These are phyloP conservation scores for Sebastes trivittatus DNA, from an alignment of 2,797 vertebrate genomes.

Conservation along the genomic window DNA sequence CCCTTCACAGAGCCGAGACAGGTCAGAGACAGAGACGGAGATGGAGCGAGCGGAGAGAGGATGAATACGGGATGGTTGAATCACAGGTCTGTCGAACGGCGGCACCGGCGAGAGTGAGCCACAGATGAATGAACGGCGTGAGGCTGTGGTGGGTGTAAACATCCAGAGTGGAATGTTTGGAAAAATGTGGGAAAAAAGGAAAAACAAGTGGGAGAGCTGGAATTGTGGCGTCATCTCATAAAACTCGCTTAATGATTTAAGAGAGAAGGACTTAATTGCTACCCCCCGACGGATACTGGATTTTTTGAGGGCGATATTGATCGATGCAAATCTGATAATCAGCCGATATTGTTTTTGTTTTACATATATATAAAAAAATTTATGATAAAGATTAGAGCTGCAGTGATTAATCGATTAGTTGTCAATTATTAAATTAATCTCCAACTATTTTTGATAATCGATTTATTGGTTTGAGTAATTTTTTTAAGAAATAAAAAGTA, in stretches of 20 bases:
- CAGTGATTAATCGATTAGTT: no score
- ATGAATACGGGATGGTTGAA: slow-evolving; percentile 61
- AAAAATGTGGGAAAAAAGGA: slow-evolving; percentile 4
- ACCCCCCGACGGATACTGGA: not conserved
- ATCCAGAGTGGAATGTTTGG: slow-evolving; percentile 29
- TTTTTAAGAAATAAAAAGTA: no score
- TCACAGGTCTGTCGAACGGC: slow-evolving; percentile 39
- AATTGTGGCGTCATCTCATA: slow-evolving; percentile 7
- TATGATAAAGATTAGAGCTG: not conserved
- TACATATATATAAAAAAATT: no score
- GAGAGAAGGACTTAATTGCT: not conserved
- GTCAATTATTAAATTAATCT: no score
- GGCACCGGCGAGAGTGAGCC: slow-evolving; percentile 19
- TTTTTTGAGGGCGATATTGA: not conserved
- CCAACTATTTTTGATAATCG: no score
- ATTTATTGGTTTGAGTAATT: accelerated
- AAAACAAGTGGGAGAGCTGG: not conserved
- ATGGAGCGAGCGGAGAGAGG: slow-evolving; percentile 46
- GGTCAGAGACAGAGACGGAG: slow-evolving; percentile 58
- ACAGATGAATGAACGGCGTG: slow-evolving; percentile 51
- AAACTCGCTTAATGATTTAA: slow-evolving; percentile 10
- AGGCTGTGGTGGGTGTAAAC: slow-evolving; percentile 34
- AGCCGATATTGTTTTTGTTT: not conserved
- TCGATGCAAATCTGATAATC: not conserved
- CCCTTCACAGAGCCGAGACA: slow-evolving; percentile 59